Evolutionary conservation across 2,113 vertebrate species (phyloP).

Genomic region (Phocoena sinus): DNA sequence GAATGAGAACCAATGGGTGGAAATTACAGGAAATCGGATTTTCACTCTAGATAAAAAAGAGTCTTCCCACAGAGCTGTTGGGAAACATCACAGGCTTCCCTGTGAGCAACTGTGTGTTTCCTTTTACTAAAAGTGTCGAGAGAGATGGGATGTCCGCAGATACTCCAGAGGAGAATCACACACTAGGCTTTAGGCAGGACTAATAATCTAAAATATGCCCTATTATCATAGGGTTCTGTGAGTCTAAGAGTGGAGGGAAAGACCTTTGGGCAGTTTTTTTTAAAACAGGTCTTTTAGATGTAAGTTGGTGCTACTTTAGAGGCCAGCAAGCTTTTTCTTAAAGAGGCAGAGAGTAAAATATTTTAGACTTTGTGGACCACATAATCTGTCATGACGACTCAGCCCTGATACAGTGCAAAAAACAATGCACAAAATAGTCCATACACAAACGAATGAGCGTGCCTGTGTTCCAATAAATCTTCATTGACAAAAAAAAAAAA

Average conservation of each 20-base stretch:
- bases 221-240: neutral
- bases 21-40: neutral
- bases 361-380: neutral
- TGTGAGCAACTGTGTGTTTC: neutral
- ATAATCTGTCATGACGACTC: neutral
- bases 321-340: neutral
- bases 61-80: neutral
- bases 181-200: neutral
- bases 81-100: neutral
- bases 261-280: neutral
- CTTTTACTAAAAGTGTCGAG: neutral
- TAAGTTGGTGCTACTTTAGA: neutral
- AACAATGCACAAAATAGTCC: neutral
- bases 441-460: neutral
- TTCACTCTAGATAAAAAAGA: neutral
- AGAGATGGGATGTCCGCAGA: neutral
- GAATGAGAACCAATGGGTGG: neutral
- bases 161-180: neutral
- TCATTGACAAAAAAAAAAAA: neutral
- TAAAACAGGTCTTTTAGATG: neutral
- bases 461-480: constrained; percentile 18
- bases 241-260: neutral
- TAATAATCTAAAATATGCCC: neutral
- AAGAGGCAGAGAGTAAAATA: neutral
- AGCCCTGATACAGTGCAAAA: neutral